Base-by-base conservation (phyloP, 2,888 invertebrate genomes). In the Strigamia transsilvanica region DNA sequence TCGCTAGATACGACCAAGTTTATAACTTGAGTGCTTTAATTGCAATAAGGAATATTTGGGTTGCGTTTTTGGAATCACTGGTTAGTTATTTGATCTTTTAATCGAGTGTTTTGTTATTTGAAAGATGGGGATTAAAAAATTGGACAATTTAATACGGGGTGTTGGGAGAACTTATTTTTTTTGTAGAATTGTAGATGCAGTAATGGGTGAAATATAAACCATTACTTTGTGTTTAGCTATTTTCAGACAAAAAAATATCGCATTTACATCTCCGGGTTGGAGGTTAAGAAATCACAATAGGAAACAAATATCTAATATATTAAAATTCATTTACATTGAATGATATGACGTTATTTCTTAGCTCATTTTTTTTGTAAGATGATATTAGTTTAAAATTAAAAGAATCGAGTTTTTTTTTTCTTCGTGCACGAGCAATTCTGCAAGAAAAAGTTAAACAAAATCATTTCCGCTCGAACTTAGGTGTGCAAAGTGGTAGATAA, bases 281-380 rank as follows among this genome's bases (percentile, higher is more conserved):
- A 73, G 73, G 73, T 73, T 73, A 73, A 73, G 27, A 73, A 73
- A 73, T 73, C 73, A 73, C 73, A 73, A 73, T 73, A 32, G 73
- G 32, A 73, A 73, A 73, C 15, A 32, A 73, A 32, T 73, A 73
- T 61, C 27, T 32, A 27, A 27, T 73, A 73, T 32, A 73, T 73
- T 73, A n/a, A 73, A 73, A 73, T 73, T 73, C 27, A 73, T 13
- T 73, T 32, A 32, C 12, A 27, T 73, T 73, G 73, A 73, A n/a
- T 27, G 32, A 27, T 73, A 73, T 73, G 73, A 73, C 73, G 73
- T 56, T 56, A 18, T 13, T n/a, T 12, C 61, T 73, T 73, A 32
- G 73, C 32, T 73, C 32, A 32, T 32, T 73, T 56, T 56, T 27
- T 73, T n/a, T 66, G 73, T 73, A 73, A 73, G 73, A 73, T 27